These are phyloP conservation scores for Drosophila tripunctata DNA, from an alignment of 2,888 invertebrate species.

Conservation along the genomic window DNA sequence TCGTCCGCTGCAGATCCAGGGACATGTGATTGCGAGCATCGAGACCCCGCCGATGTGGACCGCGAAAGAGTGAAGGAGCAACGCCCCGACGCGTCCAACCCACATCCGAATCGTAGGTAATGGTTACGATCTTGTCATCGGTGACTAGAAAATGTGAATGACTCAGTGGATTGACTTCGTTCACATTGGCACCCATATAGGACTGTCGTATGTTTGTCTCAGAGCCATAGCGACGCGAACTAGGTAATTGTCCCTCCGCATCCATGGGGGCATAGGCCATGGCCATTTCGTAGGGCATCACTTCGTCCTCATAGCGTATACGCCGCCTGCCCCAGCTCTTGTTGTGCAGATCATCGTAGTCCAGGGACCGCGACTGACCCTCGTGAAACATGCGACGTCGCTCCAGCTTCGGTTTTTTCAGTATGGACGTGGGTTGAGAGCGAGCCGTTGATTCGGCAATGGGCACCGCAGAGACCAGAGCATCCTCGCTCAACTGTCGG, in stretches of 20 bases:
- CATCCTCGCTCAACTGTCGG: constrained; percentile 82
- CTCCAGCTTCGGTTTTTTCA: constrained; percentile 82
- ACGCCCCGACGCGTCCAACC: constrained; percentile 84
- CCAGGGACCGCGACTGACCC: constrained; percentile 82
- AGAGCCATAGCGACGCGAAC: constrained; percentile 80
- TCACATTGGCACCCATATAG: constrained; percentile 82
- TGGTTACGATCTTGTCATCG: constrained; percentile 84
- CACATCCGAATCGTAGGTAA: constrained; percentile 85
- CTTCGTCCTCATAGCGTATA: constrained; percentile 83
- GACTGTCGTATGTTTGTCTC: constrained; percentile 84
- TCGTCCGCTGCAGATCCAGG: constrained; percentile 81
- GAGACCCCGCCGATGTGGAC: constrained; percentile 71
- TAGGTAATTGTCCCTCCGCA: constrained; percentile 30
- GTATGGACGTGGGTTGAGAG: constrained; percentile 81
- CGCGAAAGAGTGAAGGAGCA: constrained; percentile 81
- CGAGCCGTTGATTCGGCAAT: constrained; percentile 78
- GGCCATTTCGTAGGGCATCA: constrained; percentile 37
- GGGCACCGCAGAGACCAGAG: constrained; percentile 81
- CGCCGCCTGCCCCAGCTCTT: constrained; percentile 83
- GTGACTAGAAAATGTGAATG: constrained; percentile 84
- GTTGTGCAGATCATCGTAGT: constrained; percentile 83
- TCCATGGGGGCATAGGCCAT: constrained; percentile 32
- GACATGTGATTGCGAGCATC: constrained; percentile 82
- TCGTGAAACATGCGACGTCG: constrained; percentile 82
- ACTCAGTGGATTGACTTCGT: constrained; percentile 82